Evolutionary conservation across 2,113 vertebrate species (phyloP), one percentile per base, ranked within the genome.

Genomic region (Alces alces): DNA sequence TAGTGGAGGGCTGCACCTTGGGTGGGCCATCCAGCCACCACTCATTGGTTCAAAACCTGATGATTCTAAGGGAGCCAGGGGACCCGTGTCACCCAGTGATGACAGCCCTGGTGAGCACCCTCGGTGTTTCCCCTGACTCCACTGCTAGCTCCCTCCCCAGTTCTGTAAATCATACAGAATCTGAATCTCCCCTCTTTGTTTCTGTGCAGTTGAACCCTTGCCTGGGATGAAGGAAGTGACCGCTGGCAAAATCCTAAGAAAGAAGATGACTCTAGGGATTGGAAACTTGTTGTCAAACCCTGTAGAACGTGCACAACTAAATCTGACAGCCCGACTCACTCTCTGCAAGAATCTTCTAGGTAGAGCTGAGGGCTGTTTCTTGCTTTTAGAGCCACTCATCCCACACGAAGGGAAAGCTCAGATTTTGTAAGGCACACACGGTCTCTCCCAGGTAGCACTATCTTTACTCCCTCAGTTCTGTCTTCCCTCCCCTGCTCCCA

Each of bases 401-500:
- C 13, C 6, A 0, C 3, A 0, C 3, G 23, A 23, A 14, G 1
- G 27, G 33, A 17, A n/a, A 36, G 12, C 47, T 7, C 6, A 45
- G 7, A 5, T n/a, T 21, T 43, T 3, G 25, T 14, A 11, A 64
- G 21, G 28, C 3, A 3, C 61, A 39, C 33, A 23, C 12, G 6
- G 43, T 19, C 58, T 36, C 84, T 47, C 45, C 30, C 25, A 2
- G 25, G n/a, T 6, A 28, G 36, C 80, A 11, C 58, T 15, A 4
- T 19, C 70, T 47, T 13, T 28, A 19, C 21, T 27, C 27, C 64
- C 45, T 8, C 25, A 12, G 19, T 3, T n/a, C n/a, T 66, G 7
- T 27, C 54, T 85, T 27, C 73, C 85, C 50, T 47, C n/a, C 33
- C 28, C 6, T 7, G 10, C 15, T 92, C 58, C 28, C 66, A 43